Percentiles rank a stretch among this genome's conserved stretches.
Evolutionary conservation across 2,113 vertebrate species (phyloP).

Genomic region (Chaetops frenatus): DNA sequence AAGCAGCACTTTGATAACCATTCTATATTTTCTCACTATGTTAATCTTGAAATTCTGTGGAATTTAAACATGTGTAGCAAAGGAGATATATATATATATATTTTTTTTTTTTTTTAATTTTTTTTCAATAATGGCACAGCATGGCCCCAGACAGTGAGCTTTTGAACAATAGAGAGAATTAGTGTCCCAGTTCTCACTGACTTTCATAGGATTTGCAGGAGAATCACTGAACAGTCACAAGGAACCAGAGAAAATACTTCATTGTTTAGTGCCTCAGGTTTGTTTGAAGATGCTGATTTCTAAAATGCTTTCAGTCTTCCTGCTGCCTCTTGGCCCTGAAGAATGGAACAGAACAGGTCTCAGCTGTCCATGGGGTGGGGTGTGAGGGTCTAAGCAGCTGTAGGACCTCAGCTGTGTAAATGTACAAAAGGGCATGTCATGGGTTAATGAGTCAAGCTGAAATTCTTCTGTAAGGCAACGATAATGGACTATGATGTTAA

Average conservation of each 20-base stretch:
- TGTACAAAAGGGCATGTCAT: too few relatives aligned
- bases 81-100: too few relatives aligned
- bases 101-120: background rate
- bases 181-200: background rate
- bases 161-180: background rate
- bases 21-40: background rate
- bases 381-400: background rate
- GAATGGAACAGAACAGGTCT: background rate
- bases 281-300: background rate
- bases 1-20: background rate
- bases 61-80: background rate
- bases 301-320: background rate
- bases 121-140: rapidly evolving
- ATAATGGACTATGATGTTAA: too few relatives aligned
- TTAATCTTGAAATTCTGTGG: background rate
- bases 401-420: rapidly evolving
- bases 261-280: background rate
- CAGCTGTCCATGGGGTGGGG: rapidly evolving
- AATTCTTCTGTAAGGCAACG: too few relatives aligned
- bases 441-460: too few relatives aligned
- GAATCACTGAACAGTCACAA: background rate
- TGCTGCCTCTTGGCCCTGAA: background rate
- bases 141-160: background rate
- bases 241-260: background rate
- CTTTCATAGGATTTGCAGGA: background rate